Evolutionary conservation across 2,797 vertebrate species (phyloP).

Genomic region (Hapalemur alaotrensis): DNA sequence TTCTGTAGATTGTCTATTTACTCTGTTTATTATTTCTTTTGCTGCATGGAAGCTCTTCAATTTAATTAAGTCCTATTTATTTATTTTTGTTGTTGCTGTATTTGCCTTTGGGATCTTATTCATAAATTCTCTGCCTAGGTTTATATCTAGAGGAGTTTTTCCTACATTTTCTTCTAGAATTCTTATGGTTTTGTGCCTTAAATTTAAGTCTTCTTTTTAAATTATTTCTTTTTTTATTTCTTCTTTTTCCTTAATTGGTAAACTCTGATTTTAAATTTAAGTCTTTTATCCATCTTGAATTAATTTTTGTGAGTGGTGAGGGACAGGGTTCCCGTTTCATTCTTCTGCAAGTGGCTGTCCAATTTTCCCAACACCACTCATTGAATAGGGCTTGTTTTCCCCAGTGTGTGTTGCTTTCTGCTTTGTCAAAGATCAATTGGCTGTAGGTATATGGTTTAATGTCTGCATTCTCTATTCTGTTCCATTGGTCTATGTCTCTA

Average conservation of each 20-base stretch:
- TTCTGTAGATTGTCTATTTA: not conserved
- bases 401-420: not conserved
- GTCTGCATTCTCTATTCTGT: not conserved
- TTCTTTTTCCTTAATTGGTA: too few relatives aligned
- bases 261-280: not conserved
- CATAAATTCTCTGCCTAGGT: not conserved
- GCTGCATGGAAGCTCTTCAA: not conserved
- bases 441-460: too few relatives aligned
- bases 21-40: not conserved
- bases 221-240: too few relatives aligned
- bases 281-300: not conserved
- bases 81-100: not conserved
- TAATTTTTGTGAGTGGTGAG: not conserved
- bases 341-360: not conserved
- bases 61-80: not conserved
- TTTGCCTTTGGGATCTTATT: not conserved
- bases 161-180: not conserved
- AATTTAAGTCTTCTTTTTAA: not conserved
- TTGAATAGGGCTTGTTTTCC: not conserved
- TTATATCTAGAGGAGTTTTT: not conserved
- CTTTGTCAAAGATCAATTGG: not conserved
- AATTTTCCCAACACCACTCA: not conserved
- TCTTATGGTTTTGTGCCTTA: not conserved
- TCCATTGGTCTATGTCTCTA: not conserved
- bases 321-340: not conserved